Evolutionary conservation across 2,113 vertebrate genomes (phyloP), one percentile per base, ranked within the genome.

Genomic region (Anhinga rufa): DNA sequence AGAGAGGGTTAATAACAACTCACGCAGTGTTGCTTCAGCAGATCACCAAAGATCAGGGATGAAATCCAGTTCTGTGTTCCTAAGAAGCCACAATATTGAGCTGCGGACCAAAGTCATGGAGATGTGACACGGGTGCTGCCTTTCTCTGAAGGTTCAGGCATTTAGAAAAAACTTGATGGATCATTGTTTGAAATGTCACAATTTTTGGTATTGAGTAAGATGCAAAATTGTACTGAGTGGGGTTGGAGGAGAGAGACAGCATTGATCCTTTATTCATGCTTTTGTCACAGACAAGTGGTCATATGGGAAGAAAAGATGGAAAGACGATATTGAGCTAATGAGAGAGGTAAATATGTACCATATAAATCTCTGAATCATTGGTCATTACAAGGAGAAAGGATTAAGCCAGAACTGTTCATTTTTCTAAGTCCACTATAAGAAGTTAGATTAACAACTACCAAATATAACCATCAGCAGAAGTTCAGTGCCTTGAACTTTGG

Each of bases 171-270:
- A 51, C 28, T 82, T 85, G 64, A 85, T 49, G 34, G 52, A 79
- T 68, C 65, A 72, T 71, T 84, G 89, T 87, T 72, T 95, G 52
- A 94, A 87, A 89, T 95, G 87, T 85, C 61, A 57, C 81, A 96
- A 65, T 48, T 9, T 0, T 36, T 83, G n/a, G 42, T 82, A 79
- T 52, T 92, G 88, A 96, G 80, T 46, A 95, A 94, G 69, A 92
- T 55, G 52, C 14, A 84, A 89, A 93, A 92, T 62, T 69, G n/a
- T 55, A 34, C 57, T 44, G 32, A 83, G 20, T 34, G 28, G 29
- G 16, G 26, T 10, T n/a, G 16, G 36, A 64, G 17, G 75, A 75
- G 70, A 92, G 52, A 81, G 34, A 77, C 12, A 38, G 21, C 31
- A 72, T 82, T 84, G 83, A 55, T 84, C 82, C 52, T 82, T 92